Conservation (phyloP, 2,113 vertebrate species). For the Plecotus auritus region DNA sequence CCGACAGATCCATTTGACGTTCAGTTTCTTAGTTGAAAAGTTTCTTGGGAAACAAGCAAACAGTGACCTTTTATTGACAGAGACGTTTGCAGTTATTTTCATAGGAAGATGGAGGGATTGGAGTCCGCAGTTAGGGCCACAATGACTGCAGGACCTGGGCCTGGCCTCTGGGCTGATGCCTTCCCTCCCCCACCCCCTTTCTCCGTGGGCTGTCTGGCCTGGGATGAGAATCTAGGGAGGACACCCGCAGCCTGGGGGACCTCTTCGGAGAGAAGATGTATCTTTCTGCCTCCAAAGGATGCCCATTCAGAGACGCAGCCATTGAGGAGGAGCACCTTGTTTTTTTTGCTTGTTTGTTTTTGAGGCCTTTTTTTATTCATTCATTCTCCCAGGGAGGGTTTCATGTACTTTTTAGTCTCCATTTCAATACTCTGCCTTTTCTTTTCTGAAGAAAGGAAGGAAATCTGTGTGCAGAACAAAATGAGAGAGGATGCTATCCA, state of each 20-base stretch:
- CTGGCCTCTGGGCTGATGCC: background rate
- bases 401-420: background rate
- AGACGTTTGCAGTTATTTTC: background rate
- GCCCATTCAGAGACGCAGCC: background rate
- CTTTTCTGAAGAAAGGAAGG: background rate
- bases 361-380: too few species aligned
- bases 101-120: background rate
- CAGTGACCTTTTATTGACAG: conserved; percentile 12
- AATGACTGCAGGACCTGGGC: background rate
- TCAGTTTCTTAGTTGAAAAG: background rate
- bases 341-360: too few species aligned
- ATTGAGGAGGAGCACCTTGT: rapidly evolving
- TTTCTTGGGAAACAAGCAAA: background rate
- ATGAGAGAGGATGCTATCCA: too few species aligned
- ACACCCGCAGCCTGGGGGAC: background rate
- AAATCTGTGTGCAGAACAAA: background rate
- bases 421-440: background rate
- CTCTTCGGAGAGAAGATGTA: background rate
- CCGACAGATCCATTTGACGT: background rate
- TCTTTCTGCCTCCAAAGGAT: background rate
- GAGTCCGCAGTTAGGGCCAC: background rate
- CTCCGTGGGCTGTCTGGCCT: background rate
- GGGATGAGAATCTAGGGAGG: background rate
- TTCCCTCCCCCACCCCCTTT: background rate
- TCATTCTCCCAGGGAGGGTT: background rate